Evolutionary conservation across 2,113 vertebrate genomes (phyloP), one percentile per base, ranked within the genome.

Genomic region (Hiodon alosoides): DNA sequence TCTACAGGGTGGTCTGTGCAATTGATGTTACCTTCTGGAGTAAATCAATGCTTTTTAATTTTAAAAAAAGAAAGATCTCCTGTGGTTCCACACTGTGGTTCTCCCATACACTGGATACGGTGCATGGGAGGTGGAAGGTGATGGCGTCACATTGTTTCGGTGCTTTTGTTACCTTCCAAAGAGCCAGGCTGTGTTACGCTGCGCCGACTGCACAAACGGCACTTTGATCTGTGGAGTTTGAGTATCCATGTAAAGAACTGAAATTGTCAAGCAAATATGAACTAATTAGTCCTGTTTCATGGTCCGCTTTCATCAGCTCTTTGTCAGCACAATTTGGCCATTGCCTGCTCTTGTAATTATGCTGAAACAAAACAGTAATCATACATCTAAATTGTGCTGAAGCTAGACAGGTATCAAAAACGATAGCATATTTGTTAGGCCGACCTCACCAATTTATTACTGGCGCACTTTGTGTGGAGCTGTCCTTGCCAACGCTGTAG

Each of bases 231-330:
- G 31, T 8, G 53, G 11, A 59, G 14, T 11, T 71, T 13, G 54
- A 2, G 11, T 48, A 55, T 7, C 55, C 4, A 9, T 16, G 57
- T 58, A 50, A 71, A 50, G n/a, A 7, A n/a, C 16, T 3, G 17
- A 3, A 46, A 52, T 5, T 62, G 7, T 72, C 57, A 51, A 52
- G 58, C 48, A 6, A 3, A 47, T 10, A 17, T 10, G n/a, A 31
- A 2, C 71, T 72, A 48, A 72, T 60, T 72, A 73, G 53, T 31
- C 17, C 53, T 74, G 31, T 67, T 59, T 53, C 31, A 48, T 54
- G 66, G 10, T 51, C 57, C 54, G n/a, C 9, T 31, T 31, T 31
- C 31, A 31, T 31, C 31, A 11, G 59, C 58, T 72, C 46, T 50
- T 16, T 10, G 57, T 57, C 62, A 14, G 52, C 17, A 46, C 31